A percentile compares a stretch with the other conserved stretches of the same genome.
phyloP scores from a whole-genome alignment of 2,888 invertebrate genomes.

The Uloborus plumipes region DNA sequence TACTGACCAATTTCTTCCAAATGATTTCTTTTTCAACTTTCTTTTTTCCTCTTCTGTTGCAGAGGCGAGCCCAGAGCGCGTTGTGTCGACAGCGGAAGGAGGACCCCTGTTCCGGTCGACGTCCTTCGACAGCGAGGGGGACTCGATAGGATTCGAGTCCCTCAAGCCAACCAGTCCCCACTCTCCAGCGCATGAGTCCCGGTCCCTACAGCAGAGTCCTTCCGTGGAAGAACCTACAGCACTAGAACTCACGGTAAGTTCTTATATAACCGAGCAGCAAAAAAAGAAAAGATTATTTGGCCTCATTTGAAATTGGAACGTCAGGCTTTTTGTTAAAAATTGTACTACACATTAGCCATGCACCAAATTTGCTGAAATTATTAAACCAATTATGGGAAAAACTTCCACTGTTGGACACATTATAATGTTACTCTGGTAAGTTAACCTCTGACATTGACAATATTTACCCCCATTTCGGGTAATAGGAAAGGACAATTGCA shows the following conservation, averaged over 20 bases:
- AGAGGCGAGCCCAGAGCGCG: conserved; percentile 66
- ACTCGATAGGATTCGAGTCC: conserved; percentile 39
- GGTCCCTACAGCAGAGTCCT: conserved; percentile 40
- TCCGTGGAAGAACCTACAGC: conserved; percentile 10
- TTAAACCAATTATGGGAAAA: too few relatives aligned
- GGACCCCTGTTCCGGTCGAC: conserved; percentile 9
- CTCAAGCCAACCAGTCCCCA: conserved; percentile 54
- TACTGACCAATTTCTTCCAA: too few relatives aligned
- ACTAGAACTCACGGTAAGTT: conserved; percentile 34
- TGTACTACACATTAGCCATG: too few relatives aligned
- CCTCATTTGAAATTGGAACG: too few relatives aligned
- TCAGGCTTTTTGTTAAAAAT: too few relatives aligned
- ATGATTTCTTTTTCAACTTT: too few relatives aligned
- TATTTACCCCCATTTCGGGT: too few relatives aligned
- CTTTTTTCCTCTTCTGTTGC: conserved; percentile 22
- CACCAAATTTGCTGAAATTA: too few relatives aligned
- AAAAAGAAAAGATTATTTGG: neutral
- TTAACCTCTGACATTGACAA: too few relatives aligned
- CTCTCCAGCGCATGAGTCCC: conserved; percentile 60
- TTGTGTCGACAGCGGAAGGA: conserved; percentile 66
- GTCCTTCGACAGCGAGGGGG: conserved; percentile 39
- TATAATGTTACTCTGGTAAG: too few relatives aligned
- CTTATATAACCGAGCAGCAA: neutral
- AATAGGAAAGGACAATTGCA: too few relatives aligned
- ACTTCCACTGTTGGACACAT: too few relatives aligned